Evolutionary conservation across 2,888 invertebrate species (phyloP).

Genomic region (Cactoblastis cactorum): DNA sequence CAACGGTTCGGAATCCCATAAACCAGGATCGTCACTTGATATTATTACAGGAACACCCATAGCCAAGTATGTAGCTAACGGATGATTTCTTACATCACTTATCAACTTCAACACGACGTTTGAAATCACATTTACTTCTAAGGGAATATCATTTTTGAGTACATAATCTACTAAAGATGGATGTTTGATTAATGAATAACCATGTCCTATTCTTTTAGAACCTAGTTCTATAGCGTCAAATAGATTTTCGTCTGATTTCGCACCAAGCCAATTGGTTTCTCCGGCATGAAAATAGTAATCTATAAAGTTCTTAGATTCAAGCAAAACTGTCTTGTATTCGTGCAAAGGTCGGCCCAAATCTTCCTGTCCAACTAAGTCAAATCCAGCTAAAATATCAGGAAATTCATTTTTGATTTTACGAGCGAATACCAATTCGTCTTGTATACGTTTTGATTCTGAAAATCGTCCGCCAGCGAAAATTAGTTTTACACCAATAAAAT

Average conservation of each 20-base stretch:
- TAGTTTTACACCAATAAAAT: slow-evolving; percentile 83
- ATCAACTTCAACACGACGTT: slow-evolving; percentile 86
- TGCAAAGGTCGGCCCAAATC: slow-evolving; percentile 83
- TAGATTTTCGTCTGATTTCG: slow-evolving; percentile 84
- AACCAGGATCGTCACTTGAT: slow-evolving; percentile 88
- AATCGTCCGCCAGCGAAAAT: slow-evolving; percentile 73
- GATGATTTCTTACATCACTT: slow-evolving; percentile 87
- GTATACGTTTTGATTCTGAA: slow-evolving; percentile 48
- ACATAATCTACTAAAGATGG: slow-evolving; percentile 81
- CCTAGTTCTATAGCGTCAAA: slow-evolving; percentile 87
- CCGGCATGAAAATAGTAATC: slow-evolving; percentile 89
- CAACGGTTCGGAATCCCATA: slow-evolving; percentile 86
- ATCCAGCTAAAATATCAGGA: slow-evolving; percentile 86
- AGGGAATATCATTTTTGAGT: slow-evolving; percentile 80
- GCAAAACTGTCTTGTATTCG: slow-evolving; percentile 78
- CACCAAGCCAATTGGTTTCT: slow-evolving; percentile 87
- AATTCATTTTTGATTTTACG: slow-evolving; percentile 61
- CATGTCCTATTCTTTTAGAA: slow-evolving; percentile 88
- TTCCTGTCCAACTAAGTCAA: slow-evolving; percentile 91
- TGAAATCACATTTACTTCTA: slow-evolving; percentile 90
- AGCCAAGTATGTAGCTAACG: slow-evolving; percentile 82
- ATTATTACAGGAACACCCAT: slow-evolving; percentile 85
- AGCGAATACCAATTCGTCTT: slow-evolving; percentile 55
- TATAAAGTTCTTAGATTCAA: slow-evolving; percentile 69
- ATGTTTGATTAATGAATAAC: slow-evolving; percentile 86